Conservation (phyloP, 2,113 vertebrate species). For the Pica pica region DNA sequence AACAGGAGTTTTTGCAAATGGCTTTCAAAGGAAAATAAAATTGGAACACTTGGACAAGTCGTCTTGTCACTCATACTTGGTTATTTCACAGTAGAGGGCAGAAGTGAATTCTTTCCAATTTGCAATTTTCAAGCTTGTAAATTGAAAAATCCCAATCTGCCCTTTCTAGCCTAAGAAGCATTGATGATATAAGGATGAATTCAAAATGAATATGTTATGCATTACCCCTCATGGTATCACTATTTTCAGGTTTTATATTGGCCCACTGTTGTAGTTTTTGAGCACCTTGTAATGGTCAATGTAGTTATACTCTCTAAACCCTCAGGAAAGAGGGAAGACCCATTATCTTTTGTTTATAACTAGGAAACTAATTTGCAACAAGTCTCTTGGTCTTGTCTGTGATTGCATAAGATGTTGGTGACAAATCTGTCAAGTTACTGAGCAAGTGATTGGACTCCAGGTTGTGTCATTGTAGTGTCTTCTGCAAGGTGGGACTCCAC, state of each 20-base stretch:
- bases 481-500: neutral
- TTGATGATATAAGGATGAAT: neutral
- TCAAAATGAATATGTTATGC: neutral
- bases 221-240: neutral
- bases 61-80: neutral
- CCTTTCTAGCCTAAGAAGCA: conserved; percentile 1
- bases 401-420: neutral
- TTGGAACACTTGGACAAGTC: neutral
- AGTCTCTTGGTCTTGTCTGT: neutral
- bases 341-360: neutral
- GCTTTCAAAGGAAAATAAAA: neutral
- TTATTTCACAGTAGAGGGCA: conserved; percentile 1
- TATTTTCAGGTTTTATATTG: neutral
- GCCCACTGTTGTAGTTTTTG: neutral
- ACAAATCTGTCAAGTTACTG: neutral
- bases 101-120: conserved; percentile 31
- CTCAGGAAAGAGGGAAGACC: neutral
- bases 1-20: neutral
- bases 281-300: neutral
- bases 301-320: neutral
- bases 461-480: neutral
- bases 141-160: conserved; percentile 20
- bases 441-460: neutral
- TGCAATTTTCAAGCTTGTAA: conserved; percentile 22
- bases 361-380: neutral